Percentiles rank a stretch among this genome's conserved stretches.
phyloP scores from a whole-genome alignment of 2,797 vertebrate species.

The Manis javanica region DNA sequence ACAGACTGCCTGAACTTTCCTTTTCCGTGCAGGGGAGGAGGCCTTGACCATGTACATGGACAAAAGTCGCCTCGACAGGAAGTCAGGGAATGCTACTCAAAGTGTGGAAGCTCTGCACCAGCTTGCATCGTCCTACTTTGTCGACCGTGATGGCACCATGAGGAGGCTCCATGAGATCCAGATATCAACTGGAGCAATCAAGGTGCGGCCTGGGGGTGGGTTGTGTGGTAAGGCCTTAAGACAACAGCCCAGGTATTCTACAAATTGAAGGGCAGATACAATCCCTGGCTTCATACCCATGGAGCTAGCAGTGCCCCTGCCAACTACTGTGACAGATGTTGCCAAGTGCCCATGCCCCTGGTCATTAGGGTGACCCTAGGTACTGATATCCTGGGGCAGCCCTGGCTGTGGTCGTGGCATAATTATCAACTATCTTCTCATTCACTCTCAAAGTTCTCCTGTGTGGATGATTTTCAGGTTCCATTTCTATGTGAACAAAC shows the following conservation, averaged over 20 bases:
- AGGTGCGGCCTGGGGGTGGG: conserved; percentile 87
- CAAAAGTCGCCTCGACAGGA: conserved; percentile 97
- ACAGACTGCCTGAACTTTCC: background rate
- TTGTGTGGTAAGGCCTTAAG: no score
- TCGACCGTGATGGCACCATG: conserved; percentile 99
- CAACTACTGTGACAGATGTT: background rate
- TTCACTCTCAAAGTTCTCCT: background rate
- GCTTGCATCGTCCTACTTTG: conserved; percentile 98
- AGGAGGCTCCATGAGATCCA: conserved; percentile 99
- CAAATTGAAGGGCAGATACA: accelerated
- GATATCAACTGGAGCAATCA: conserved; percentile 98
- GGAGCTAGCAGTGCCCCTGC: accelerated
- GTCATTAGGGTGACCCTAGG: accelerated
- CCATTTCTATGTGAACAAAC: background rate
- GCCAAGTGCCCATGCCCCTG: background rate
- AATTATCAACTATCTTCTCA: background rate
- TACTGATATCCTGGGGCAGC: background rate
- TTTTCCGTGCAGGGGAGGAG: conserved; percentile 92
- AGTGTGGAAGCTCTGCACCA: conserved; percentile 98
- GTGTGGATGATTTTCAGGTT: background rate
- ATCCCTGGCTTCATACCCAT: accelerated
- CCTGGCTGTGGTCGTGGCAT: background rate
- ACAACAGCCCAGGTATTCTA: background rate
- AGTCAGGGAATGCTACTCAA: conserved; percentile 96
- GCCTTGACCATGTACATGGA: conserved; percentile 99